Conservation (phyloP, 2,888 invertebrate genomes). For the Heliothis peltigera region DNA sequence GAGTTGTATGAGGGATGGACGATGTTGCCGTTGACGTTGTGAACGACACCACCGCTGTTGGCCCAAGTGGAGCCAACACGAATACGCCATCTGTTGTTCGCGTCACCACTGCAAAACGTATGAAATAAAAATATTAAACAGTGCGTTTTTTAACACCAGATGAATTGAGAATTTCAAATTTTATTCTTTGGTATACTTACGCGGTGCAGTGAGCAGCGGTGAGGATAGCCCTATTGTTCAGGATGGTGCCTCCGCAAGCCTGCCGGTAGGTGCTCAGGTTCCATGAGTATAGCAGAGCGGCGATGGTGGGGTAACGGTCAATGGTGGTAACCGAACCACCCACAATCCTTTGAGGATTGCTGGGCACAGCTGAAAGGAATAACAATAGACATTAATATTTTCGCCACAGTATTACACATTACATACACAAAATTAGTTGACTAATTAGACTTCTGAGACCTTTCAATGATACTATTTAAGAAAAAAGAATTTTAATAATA, state of each 20-base stretch:
- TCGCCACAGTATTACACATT: not conserved
- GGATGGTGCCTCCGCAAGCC: conserved; percentile 64
- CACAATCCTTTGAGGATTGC: conserved; percentile 62
- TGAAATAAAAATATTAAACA: not conserved
- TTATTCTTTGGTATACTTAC: conserved; percentile 50
- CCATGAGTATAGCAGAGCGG: conserved; percentile 51
- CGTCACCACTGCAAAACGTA: conserved; percentile 28
- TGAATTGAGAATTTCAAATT: not conserved
- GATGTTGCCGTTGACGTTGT: not conserved
- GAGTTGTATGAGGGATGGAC: conserved; percentile 7
- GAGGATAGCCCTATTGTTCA: conserved; percentile 66
- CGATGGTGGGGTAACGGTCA: conserved; percentile 58
- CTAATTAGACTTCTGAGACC: too few relatives aligned
- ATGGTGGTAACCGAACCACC: conserved; percentile 66
- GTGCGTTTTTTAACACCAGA: not conserved
- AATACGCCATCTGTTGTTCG: conserved; percentile 56
- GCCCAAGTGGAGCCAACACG: conserved; percentile 66
- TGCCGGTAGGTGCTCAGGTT: conserved; percentile 47
- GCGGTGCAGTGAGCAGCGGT: conserved; percentile 68
- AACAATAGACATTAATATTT: not conserved
- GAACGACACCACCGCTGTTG: conserved; percentile 60
- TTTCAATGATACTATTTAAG: too few relatives aligned
- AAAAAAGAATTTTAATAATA: not conserved
- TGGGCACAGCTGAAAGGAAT: conserved; percentile 51
- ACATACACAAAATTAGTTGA: too few relatives aligned